A percentile compares a stretch with the other conserved stretches of the same genome.
These are phyloP conservation scores for Sigmodon hispidus DNA, from an alignment of 2,113 vertebrate species.

Conservation along the genomic window DNA sequence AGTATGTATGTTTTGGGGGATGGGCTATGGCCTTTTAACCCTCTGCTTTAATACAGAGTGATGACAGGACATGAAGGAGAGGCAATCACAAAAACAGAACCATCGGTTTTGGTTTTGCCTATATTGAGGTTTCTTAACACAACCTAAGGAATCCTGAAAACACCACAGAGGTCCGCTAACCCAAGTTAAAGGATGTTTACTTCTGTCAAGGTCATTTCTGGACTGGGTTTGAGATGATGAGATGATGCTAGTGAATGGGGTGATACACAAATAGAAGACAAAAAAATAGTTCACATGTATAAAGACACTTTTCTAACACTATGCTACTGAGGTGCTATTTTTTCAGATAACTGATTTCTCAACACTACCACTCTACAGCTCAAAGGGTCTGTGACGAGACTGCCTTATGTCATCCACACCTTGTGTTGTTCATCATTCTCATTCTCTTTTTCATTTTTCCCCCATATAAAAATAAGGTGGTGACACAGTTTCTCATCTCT, in stretches of 20 bases:
- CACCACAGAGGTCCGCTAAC: conserved; percentile 42
- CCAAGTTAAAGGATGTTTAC: conserved; percentile 34
- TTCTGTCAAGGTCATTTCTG: conserved; percentile 30
- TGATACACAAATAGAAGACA: conserved; percentile 50
- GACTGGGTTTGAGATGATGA: conserved; percentile 53
- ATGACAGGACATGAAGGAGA: conserved; percentile 47
- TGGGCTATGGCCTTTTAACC: conserved; percentile 65
- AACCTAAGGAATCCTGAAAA: conserved; percentile 57
- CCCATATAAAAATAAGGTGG: conserved; percentile 73
- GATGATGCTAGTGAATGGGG: conserved; percentile 10
- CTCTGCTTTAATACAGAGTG: conserved; percentile 67
- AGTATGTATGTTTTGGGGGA: conserved; percentile 53
- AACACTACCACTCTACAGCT: background rate
- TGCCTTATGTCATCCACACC: background rate
- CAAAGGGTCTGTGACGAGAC: conserved; percentile 26
- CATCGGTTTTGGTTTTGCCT: conserved; percentile 50
- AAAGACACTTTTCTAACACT: conserved; percentile 15
- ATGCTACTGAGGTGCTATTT: conserved; percentile 56
- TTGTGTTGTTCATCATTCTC: background rate
- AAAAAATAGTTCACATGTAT: conserved; percentile 45
- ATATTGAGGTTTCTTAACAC: conserved; percentile 52
- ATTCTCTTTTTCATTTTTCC: background rate
- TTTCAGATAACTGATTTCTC: conserved; percentile 57
- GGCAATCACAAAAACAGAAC: background rate
- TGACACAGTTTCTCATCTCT: conserved; percentile 49